phyloP scores from a whole-genome alignment of 92 coral and sea anemone species.

The Plumapathes pennacea region DNA sequence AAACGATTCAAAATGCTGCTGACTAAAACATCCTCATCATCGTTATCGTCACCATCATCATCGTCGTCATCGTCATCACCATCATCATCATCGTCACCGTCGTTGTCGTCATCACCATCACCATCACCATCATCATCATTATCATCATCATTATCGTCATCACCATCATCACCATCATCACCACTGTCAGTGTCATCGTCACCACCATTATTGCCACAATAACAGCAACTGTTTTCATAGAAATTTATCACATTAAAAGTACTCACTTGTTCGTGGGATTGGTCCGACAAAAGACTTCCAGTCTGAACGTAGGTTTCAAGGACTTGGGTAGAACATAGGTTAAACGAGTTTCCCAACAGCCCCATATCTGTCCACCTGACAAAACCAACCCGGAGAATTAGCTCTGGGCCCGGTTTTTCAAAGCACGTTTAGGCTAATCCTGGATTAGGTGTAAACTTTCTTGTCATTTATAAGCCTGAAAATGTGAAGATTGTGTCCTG shows the following conservation, averaged over 20 bases:
- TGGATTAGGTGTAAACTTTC: no score
- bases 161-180: background rate
- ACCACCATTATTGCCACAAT: background rate
- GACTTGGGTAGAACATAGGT: constrained; percentile 60
- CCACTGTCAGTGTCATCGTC: background rate
- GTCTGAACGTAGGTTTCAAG: constrained; percentile 65
- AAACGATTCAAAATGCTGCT: no score
- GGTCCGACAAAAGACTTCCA: constrained; percentile 46
- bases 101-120: no score
- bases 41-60: background rate
- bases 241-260: background rate
- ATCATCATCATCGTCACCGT: no score
- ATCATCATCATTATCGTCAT: background rate
- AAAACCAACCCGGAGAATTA: no score
- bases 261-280: constrained; percentile 45
- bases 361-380: constrained; percentile 77
- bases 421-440: no score
- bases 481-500: no score
- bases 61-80: no score
- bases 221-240: background rate
- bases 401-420: no score
- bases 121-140: no score
- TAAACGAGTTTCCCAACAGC: constrained; percentile 66
- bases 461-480: no score
- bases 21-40: background rate